Base-by-base conservation (phyloP, 1,140 invertebrate genomes). In the Leptinotarsa undecemlineata region DNA sequence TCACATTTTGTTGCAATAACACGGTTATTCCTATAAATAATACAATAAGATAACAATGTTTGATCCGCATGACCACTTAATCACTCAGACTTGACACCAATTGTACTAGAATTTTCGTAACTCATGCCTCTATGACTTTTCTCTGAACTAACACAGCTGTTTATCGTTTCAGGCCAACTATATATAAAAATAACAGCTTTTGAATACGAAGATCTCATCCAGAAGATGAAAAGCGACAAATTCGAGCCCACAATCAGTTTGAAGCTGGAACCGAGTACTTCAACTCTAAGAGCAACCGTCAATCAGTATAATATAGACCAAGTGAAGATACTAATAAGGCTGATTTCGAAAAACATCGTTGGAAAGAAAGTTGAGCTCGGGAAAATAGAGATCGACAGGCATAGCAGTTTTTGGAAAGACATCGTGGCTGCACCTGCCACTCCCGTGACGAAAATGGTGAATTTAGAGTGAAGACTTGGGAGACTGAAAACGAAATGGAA, bases 161-260 rank as follows among this genome's bases (percentile, higher is more conserved):
- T 82, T 63, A 13, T 48, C 42, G 79, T 87, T 87, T 70, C 84
- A 89, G 88, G 87, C 17, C 90, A 90, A 57, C 86, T 93, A 76
- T 94, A 94, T 81, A 87, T 94, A 67, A 94, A 93, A 85, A 92
- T 92, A 69, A 90, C 91, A 0, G 89, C 92, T 66, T 89, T 91
- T 57, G 91, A 93, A 78, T 88, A 88, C 60, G 89, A 90, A 66
- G 90, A 90, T 76, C 87, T 92, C 2, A 90, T 92, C 62, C 89
- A 91, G 61, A 92, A 92, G 75, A 93, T 92, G 91, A 93, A 93
- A 81, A 93, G 91, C 73, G 89, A 91, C 73, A 87, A 88, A 63
- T 93, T 94, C 82, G 84, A 88, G 19, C 92, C 92, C 4, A 90
- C 91, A 3, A 90, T 93, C 6, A 86, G 87, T 17, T 83, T 87